Conservation (phyloP, 2,797 vertebrate genomes). For the Carapus acus region DNA sequence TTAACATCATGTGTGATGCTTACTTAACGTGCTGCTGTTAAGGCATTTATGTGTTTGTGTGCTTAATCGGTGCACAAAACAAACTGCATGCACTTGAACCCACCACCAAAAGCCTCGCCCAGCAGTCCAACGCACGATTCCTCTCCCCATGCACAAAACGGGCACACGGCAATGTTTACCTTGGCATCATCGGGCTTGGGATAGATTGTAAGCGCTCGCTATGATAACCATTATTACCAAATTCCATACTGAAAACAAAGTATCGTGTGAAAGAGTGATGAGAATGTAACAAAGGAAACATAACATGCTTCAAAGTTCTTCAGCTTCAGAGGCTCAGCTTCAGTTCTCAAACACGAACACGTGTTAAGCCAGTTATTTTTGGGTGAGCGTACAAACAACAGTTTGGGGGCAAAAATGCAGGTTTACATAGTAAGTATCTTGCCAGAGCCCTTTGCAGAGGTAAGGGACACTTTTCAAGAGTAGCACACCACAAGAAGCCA, state of each 20-base stretch:
- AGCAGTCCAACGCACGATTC: conserved; percentile 41
- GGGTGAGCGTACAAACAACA: conserved; percentile 53
- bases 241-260: conserved; percentile 92
- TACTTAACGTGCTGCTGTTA: conserved; percentile 4
- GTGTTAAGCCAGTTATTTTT: conserved; percentile 29
- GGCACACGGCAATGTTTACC: conserved; percentile 73
- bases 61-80: conserved; percentile 21
- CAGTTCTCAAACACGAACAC: conserved; percentile 33
- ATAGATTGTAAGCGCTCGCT: conserved; percentile 86
- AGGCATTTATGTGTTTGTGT: conserved; percentile 1
- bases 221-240: conserved; percentile 99
- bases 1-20: not conserved
- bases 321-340: conserved; percentile 38
- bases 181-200: conserved; percentile 85
- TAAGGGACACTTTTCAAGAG: conserved; percentile 68
- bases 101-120: conserved; percentile 5
- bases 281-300: conserved; percentile 55
- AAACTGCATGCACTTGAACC: conserved; percentile 48
- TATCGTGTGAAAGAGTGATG: conserved; percentile 59
- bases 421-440: conserved; percentile 56
- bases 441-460: conserved; percentile 71
- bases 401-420: conserved; percentile 15
- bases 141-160: conserved; percentile 58
- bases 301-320: conserved; percentile 53
- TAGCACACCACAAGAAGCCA: conserved; percentile 65